Conservation (phyloP, 2,797 vertebrate genomes). For the Trematomus bernacchii region DNA sequence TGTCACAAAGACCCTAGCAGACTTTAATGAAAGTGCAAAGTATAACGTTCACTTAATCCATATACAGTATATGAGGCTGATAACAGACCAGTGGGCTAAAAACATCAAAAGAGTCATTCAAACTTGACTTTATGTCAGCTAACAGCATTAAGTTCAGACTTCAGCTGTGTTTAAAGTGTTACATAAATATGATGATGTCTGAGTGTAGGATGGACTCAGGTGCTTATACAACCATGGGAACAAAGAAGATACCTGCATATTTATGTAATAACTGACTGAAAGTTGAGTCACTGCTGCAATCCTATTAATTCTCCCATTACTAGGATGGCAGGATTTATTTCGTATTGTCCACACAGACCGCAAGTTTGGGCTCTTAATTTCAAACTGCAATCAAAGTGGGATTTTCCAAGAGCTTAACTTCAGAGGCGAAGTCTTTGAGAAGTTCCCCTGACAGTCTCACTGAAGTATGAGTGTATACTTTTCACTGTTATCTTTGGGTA, state of each 20-base stretch:
- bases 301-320: slow-evolving; percentile 48
- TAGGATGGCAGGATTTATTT: slow-evolving; percentile 18
- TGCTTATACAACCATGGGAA: slow-evolving; percentile 1
- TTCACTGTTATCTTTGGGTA: slow-evolving; percentile 66
- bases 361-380: slow-evolving; percentile 59
- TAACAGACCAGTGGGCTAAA: too few relatives aligned
- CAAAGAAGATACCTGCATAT: slow-evolving; percentile 1
- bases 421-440: slow-evolving; percentile 59
- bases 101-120: background rate
- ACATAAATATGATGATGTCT: background rate
- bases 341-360: slow-evolving; percentile 36
- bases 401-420: slow-evolving; percentile 67
- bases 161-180: background rate
- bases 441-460: slow-evolving; percentile 62
- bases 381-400: slow-evolving; percentile 60
- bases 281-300: slow-evolving; percentile 14
- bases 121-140: slow-evolving; percentile 11
- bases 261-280: slow-evolving; percentile 13
- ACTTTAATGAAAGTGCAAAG: too few relatives aligned
- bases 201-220: background rate
- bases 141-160: background rate
- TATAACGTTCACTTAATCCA: too few relatives aligned
- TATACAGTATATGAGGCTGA: too few relatives aligned
- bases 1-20: too few relatives aligned
- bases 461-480: slow-evolving; percentile 67